These are phyloP conservation scores for Corythaeola cristata DNA, from an alignment of 2,113 vertebrate species.

Conservation along the genomic window DNA sequence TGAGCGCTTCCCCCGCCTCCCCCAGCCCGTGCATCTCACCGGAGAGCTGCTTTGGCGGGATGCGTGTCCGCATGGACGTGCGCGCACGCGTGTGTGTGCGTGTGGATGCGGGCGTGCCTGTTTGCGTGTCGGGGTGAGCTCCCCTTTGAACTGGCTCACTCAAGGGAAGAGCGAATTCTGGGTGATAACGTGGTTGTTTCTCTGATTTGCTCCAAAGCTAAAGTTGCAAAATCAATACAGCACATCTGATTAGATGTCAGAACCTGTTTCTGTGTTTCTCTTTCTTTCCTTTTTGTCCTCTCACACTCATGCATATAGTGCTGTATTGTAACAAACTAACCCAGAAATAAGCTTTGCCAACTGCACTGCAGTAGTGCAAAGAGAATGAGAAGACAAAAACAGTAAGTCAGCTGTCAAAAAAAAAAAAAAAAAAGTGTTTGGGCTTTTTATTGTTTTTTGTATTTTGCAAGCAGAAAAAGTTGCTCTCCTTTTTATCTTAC, in stretches of 20 bases:
- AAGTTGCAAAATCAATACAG: slow-evolving; percentile 65
- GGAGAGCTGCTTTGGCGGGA: neutral
- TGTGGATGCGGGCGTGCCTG: neutral
- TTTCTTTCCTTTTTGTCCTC: slow-evolving; percentile 5
- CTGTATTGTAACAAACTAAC: neutral
- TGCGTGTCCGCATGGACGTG: accelerated
- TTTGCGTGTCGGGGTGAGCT: neutral
- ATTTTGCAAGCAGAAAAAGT: slow-evolving; percentile 7
- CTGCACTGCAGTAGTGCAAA: neutral
- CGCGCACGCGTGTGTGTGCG: neutral
- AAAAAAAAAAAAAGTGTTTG: neutral
- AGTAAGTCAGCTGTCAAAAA: neutral
- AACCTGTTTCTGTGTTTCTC: slow-evolving; percentile 53
- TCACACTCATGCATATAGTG: neutral
- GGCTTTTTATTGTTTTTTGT: neutral
- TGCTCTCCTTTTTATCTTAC: neutral
- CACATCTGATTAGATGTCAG: slow-evolving; percentile 69
- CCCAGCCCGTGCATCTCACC: neutral
- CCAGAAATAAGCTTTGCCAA: slow-evolving; percentile 25
- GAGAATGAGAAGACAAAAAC: neutral
- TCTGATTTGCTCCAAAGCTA: slow-evolving; percentile 47
- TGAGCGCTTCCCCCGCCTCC: neutral
- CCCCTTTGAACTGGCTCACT: neutral
- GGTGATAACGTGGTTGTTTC: slow-evolving; percentile 9
- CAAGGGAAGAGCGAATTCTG: neutral